These are phyloP conservation scores for Candidula unifasciata DNA, from an alignment of 2,888 invertebrate genomes.

Conservation along the genomic window DNA sequence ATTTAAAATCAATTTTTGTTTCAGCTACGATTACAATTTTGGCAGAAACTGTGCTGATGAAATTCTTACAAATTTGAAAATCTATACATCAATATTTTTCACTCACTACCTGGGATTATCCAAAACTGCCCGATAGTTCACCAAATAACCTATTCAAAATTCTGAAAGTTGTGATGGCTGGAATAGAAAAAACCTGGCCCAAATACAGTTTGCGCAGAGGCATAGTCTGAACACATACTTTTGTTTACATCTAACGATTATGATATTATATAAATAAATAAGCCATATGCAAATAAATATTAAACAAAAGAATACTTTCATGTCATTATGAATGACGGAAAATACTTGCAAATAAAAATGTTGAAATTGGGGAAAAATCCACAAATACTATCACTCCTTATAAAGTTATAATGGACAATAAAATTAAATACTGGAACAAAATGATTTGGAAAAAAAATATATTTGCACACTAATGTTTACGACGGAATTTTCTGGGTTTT, in stretches of 20 bases:
- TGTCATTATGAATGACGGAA: slow-evolving; percentile 32
- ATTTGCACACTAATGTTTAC: slow-evolving; percentile 41
- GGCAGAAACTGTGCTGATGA: too few relatives aligned
- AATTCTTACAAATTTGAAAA: too few relatives aligned
- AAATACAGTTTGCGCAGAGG: background rate
- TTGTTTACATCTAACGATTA: slow-evolving; percentile 19
- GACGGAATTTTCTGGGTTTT: slow-evolving; percentile 18
- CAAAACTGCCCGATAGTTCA: too few relatives aligned
- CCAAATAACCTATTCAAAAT: background rate
- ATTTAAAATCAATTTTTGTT: too few relatives aligned
- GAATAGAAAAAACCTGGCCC: background rate
- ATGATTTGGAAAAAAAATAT: too few relatives aligned
- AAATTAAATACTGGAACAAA: slow-evolving; percentile 35
- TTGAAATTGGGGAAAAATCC: slow-evolving; percentile 16
- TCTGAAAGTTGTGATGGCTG: background rate
- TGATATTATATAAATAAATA: slow-evolving; percentile 31
- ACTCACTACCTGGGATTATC: too few relatives aligned
- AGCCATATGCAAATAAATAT: slow-evolving; percentile 38
- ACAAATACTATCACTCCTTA: slow-evolving; percentile 33
- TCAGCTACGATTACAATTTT: too few relatives aligned
- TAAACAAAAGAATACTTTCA: slow-evolving; percentile 35
- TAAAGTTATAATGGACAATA: slow-evolving; percentile 29
- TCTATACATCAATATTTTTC: too few relatives aligned
- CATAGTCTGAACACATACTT: slow-evolving; percentile 23
- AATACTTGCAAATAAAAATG: slow-evolving; percentile 25